Percentiles rank a stretch among this genome's conserved stretches.
Evolutionary conservation across 2,113 vertebrate genomes (phyloP).

Genomic region (Bujurquina vittata): DNA sequence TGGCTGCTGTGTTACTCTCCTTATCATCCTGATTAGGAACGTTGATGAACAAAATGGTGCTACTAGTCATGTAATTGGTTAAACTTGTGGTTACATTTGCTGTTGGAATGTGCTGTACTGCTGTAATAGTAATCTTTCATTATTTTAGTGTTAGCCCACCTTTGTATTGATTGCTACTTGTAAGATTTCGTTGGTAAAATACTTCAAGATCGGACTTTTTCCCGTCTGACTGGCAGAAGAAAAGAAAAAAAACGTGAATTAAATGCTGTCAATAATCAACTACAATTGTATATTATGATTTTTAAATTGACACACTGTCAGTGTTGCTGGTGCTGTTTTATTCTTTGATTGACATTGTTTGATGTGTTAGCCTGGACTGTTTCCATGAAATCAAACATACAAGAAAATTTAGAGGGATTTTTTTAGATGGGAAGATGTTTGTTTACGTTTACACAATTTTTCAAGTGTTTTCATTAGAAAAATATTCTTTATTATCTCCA

Average conservation of each 20-base stretch:
- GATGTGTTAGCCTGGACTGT: slow-evolving; percentile 47
- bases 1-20: slow-evolving; percentile 14
- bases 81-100: slow-evolving; percentile 29
- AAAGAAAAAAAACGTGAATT: neutral
- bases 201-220: slow-evolving; percentile 23
- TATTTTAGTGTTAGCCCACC: neutral
- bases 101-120: slow-evolving; percentile 28
- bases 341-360: slow-evolving; percentile 30
- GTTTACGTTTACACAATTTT: slow-evolving; percentile 53
- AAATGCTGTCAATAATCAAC: slow-evolving; percentile 39
- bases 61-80: slow-evolving; percentile 46
- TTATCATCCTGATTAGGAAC: slow-evolving; percentile 35
- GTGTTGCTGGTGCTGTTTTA: slow-evolving; percentile 41
- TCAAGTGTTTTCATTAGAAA: slow-evolving; percentile 33
- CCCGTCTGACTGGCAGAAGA: slow-evolving; percentile 25
- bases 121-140: neutral
- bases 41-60: slow-evolving; percentile 64
- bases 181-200: slow-evolving; percentile 11
- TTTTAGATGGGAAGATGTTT: slow-evolving; percentile 35
- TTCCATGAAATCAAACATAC: slow-evolving; percentile 36
- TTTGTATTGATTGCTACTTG: slow-evolving; percentile 25
- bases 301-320: slow-evolving; percentile 32
- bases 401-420: neutral
- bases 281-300: slow-evolving; percentile 28
- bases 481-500: slow-evolving; percentile 20